These are phyloP conservation scores for Ganaspis sp. DNA, from an alignment of 1,140 invertebrate genomes.

Conservation along the genomic window DNA sequence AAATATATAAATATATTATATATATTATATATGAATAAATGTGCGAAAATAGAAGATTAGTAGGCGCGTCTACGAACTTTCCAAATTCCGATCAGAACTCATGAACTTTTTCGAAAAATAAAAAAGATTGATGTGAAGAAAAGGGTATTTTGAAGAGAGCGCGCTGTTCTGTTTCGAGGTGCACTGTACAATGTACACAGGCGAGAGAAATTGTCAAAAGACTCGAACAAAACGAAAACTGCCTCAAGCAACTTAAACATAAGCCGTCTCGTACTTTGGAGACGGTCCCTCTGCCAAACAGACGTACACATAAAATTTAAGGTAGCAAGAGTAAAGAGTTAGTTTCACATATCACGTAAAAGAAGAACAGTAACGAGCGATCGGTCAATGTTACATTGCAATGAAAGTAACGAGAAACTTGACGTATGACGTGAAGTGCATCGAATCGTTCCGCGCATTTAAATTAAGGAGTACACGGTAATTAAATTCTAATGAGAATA, in stretches of 20 bases:
- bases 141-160: constrained; percentile 16
- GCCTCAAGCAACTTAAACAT: constrained; percentile 58
- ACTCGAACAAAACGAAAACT: constrained; percentile 58
- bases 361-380: constrained; percentile 17
- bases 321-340: constrained; percentile 64
- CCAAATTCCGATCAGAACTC: constrained; percentile 47
- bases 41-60: constrained; percentile 45
- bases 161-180: constrained; percentile 32
- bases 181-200: constrained; percentile 15
- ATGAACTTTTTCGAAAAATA: constrained; percentile 47
- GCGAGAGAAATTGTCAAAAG: constrained; percentile 35
- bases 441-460: constrained; percentile 22
- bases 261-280: constrained; percentile 40
- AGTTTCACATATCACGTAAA: constrained; percentile 67
- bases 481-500: constrained; percentile 42
- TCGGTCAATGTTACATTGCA: constrained; percentile 16
- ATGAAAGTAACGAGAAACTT: background rate
- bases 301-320: constrained; percentile 65
- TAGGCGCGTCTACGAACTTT: constrained; percentile 47
- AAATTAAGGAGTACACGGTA: constrained; percentile 31
- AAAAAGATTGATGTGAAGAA: background rate
- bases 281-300: constrained; percentile 65
- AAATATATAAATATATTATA: constrained; percentile 51
- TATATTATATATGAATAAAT: constrained; percentile 50
- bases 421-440: constrained; percentile 21